These are phyloP conservation scores for Hipparchia sbordonii DNA, from an alignment of 2,888 invertebrate genomes.

Conservation along the genomic window DNA sequence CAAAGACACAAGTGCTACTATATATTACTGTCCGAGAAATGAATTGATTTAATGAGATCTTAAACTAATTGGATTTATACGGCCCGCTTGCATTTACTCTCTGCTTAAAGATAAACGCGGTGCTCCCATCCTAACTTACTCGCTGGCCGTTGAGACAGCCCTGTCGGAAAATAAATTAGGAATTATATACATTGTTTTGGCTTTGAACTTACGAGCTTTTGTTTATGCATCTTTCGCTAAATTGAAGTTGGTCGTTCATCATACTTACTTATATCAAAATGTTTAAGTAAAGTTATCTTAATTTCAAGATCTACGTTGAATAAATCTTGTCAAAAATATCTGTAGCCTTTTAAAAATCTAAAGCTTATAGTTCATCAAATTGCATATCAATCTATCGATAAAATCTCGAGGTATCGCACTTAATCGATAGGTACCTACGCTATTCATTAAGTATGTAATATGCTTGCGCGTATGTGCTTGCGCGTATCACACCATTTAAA, in stretches of 20 bases:
- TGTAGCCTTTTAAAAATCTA: too few species aligned
- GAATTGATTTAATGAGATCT: constrained; percentile 78
- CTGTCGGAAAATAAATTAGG: constrained; percentile 63
- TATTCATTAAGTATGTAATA: too few species aligned
- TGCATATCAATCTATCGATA: too few species aligned
- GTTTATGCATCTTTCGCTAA: constrained; percentile 15
- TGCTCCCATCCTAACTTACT: constrained; percentile 44
- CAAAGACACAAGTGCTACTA: constrained; percentile 66
- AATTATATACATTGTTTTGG: constrained; percentile 60
- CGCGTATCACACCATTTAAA: too few species aligned
- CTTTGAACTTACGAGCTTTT: constrained; percentile 50
- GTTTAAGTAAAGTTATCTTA: neutral
- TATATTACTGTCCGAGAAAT: constrained; percentile 73
- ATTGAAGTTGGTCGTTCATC: constrained; percentile 6
- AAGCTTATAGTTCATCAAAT: too few species aligned
- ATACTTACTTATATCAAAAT: constrained; percentile 1
- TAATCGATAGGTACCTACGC: too few species aligned
- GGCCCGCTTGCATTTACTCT: constrained; percentile 67
- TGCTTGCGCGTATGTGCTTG: too few species aligned
- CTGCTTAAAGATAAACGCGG: constrained; percentile 59
- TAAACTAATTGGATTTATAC: constrained; percentile 77
- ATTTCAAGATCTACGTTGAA: neutral
- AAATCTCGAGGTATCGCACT: too few species aligned
- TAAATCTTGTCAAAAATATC: too few species aligned
- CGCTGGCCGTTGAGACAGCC: constrained; percentile 48